phyloP scores from a whole-genome alignment of 2,113 vertebrate species.

The Myotis yumanensis region DNA sequence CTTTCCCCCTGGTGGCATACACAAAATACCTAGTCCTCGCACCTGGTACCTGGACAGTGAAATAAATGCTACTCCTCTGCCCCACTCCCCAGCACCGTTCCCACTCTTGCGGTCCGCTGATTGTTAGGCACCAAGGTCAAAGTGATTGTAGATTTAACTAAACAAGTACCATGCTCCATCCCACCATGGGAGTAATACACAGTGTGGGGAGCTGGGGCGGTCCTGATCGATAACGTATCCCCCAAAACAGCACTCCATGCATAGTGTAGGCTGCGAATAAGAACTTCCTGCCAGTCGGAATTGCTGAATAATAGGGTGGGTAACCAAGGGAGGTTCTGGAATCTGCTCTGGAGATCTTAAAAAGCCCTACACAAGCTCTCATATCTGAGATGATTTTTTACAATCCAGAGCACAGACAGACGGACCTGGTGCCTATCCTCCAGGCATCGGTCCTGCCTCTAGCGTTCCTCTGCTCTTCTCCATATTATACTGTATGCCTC shows the following conservation, averaged over 20 bases:
- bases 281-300: constrained; percentile 33
- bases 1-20: neutral
- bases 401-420: neutral
- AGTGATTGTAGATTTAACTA: neutral
- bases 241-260: neutral
- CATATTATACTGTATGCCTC: accelerated
- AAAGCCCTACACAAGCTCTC: neutral
- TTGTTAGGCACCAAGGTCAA: neutral
- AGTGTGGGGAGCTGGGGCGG: neutral
- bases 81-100: no score
- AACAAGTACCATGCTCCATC: neutral
- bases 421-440: neutral
- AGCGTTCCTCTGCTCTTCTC: neutral
- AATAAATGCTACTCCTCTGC: neutral
- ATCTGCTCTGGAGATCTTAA: constrained; percentile 40
- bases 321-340: constrained; percentile 28
- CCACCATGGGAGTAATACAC: neutral
- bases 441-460: neutral
- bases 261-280: constrained; percentile 7
- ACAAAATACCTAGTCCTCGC: no score
- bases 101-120: neutral
- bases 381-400: neutral
- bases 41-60: neutral
- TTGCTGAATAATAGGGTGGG: constrained; percentile 20
- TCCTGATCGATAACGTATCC: neutral